Percentiles rank a stretch among this genome's conserved stretches.
Evolutionary conservation across 1,140 invertebrate species (phyloP).

Genomic region (Drosophila pseudoananassae): DNA sequence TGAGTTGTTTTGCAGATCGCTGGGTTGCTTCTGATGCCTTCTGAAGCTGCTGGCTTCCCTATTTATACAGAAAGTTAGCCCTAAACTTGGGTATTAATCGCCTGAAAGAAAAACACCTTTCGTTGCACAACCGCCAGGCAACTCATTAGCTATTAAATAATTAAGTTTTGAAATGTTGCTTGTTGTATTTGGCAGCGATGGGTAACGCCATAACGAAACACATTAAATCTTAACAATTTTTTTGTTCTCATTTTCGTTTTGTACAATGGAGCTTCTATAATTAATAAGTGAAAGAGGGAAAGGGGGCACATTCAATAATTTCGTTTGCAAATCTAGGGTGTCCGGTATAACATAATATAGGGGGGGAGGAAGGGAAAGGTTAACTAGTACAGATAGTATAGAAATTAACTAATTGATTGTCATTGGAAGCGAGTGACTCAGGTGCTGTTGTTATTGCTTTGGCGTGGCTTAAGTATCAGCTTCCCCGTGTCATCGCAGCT

Average conservation of each 20-base stretch:
- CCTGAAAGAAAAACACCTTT: conserved; percentile 33
- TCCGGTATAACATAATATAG: conserved; percentile 28
- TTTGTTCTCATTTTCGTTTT: conserved; percentile 36
- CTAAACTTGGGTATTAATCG: not conserved
- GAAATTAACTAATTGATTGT: conserved; percentile 52
- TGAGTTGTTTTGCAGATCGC: conserved; percentile 35
- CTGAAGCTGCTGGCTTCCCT: not conserved
- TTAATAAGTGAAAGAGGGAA: conserved; percentile 42
- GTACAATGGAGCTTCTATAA: conserved; percentile 61
- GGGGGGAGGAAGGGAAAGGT: conserved; percentile 14
- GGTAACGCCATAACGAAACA: conserved; percentile 44
- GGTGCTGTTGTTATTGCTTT: conserved; percentile 85
- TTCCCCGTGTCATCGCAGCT: conserved; percentile 98
- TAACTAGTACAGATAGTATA: not conserved
- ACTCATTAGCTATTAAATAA: conserved; percentile 26
- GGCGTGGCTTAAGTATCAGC: conserved; percentile 93
- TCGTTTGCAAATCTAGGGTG: conserved; percentile 55
- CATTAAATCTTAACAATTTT: conserved; percentile 51
- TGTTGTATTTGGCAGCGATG: conserved; percentile 53
- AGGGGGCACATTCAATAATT: conserved; percentile 20
- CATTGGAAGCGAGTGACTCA: conserved; percentile 34
- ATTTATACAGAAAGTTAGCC: conserved; percentile 39
- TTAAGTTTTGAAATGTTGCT: conserved; percentile 47
- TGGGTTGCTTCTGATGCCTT: conserved; percentile 37
- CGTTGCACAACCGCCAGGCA: conserved; percentile 25